Evolutionary conservation across 2,113 vertebrate species (phyloP), one percentile per base, ranked within the genome.

Genomic region (Boleophthalmus pectinirostris): DNA sequence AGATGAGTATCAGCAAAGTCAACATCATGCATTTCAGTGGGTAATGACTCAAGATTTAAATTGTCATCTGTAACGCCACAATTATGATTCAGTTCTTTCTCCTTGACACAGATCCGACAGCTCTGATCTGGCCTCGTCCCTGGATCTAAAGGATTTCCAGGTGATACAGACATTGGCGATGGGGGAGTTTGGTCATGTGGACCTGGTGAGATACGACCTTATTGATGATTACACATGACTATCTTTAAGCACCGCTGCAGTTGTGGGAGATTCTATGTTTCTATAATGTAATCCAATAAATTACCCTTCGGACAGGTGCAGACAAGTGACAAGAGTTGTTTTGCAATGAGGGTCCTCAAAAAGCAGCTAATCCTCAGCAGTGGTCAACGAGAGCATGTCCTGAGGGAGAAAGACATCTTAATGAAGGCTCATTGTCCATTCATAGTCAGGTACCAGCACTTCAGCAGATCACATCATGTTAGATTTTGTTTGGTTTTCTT

Each of bases 341-440:
- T 89, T 66, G 89, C 91, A 43, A 89, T 94, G 88, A 93, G 83
- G 81, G 85, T 93, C 43, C 82, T 94, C 11, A 82, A 74, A 65
- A 94, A 90, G 71, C 87, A 82, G 47, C 70, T 80, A 14, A 87
- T 94, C 24, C 57, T 86, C 66, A 86, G 64, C 64, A 63, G 70
- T 5, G 74, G 80, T 14, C 89, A 87, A 5, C 82, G 70, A 71
- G 89, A 90, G 68, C 89, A 90, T 67, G 64, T 93, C 45, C 82
- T 86, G 61, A 85, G 84, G 29, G 91, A 93, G 64, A 80, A 80
- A 24, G 77, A 67, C 72, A 90, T 93, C 80, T 71, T 94, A 35
- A 85, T 84, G 75, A 90, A 91, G 16, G 68, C 87, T 23, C 66
- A 70, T 12, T 88, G 88, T 83, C 87, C 80, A 9, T 94, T 93